phyloP scores from a whole-genome alignment of 2,888 invertebrate genomes.

The Onchidella celtica region DNA sequence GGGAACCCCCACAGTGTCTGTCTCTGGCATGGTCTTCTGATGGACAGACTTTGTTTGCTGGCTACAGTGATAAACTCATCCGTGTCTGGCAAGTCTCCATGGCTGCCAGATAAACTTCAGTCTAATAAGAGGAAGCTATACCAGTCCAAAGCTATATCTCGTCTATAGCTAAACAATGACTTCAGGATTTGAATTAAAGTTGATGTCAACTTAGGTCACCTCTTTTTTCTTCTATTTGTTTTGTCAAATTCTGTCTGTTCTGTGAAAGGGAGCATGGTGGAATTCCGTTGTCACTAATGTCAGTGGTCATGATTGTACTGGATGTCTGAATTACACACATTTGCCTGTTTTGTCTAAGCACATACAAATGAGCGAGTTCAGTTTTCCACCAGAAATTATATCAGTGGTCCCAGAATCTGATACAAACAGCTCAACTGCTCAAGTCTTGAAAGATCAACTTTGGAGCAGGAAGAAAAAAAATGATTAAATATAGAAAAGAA shows the following conservation, averaged over 20 bases:
- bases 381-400: too few relatives aligned
- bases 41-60: conserved; percentile 98
- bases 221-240: not conserved
- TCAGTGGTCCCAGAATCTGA: too few relatives aligned
- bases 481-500: too few relatives aligned
- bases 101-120: conserved; percentile 58
- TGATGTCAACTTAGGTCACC: not conserved
- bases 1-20: conserved; percentile 96
- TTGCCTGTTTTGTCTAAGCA: too few relatives aligned
- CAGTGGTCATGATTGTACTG: too few relatives aligned
- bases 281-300: too few relatives aligned
- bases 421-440: too few relatives aligned
- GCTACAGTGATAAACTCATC: conserved; percentile 98
- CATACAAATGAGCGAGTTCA: too few relatives aligned
- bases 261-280: not conserved
- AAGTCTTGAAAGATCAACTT: too few relatives aligned
- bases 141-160: too few relatives aligned
- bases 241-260: not conserved
- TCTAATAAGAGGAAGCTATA: not conserved
- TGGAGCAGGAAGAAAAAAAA: too few relatives aligned
- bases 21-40: conserved; percentile 99
- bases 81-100: conserved; percentile 96
- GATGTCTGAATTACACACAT: too few relatives aligned
- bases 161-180: not conserved
- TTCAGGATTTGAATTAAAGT: not conserved